Evolutionary conservation across 2,113 vertebrate genomes (phyloP).

Genomic region (Pseudorectes ferrugineus): DNA sequence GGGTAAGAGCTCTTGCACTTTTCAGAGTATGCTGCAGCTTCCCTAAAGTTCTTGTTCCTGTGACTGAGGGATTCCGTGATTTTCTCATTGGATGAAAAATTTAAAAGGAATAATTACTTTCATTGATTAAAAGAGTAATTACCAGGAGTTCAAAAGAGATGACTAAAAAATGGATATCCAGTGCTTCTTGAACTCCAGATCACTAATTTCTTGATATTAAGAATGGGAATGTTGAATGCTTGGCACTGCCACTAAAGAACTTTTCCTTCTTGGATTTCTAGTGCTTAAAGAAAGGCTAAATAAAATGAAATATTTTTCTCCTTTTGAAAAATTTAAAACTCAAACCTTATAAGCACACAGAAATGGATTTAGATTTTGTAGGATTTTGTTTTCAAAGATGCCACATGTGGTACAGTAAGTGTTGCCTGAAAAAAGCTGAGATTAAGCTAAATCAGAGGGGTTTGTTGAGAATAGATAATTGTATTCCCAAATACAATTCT

Average conservation of each 20-base stretch:
- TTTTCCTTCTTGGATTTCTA: background rate
- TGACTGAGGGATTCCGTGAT: background rate
- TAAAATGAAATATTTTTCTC: background rate
- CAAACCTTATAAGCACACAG: background rate
- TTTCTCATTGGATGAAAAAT: background rate
- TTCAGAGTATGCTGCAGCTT: background rate
- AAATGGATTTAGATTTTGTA: background rate
- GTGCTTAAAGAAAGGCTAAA: background rate
- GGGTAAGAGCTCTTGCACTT: background rate
- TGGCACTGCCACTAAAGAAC: background rate
- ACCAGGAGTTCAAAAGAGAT: background rate
- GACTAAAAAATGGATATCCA: background rate
- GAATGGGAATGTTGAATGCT: background rate
- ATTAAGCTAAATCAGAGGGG: background rate
- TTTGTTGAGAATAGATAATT: background rate
- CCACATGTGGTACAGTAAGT: background rate
- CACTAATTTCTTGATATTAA: background rate
- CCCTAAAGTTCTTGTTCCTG: background rate
- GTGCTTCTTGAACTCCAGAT: background rate
- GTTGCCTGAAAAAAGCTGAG: background rate
- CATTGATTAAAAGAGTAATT: background rate
- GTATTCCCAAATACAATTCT: background rate
- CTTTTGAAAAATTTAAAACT: background rate
- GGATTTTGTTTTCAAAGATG: background rate
- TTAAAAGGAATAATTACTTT: background rate